Conservation (phyloP, 2,113 vertebrate species). For the Otocyon megalotis region DNA sequence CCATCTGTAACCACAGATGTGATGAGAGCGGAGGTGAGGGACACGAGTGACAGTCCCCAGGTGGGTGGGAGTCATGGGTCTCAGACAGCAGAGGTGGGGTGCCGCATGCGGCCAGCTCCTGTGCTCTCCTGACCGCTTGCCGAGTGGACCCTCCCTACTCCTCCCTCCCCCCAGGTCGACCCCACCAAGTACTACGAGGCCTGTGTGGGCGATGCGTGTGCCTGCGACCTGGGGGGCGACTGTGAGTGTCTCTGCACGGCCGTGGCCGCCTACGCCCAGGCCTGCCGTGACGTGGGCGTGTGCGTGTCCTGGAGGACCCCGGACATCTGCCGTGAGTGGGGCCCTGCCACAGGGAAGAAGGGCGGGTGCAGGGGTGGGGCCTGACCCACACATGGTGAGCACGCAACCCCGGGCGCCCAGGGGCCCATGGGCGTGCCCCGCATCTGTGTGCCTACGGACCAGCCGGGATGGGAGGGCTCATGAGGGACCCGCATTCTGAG, state of each 20-base stretch:
- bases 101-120: not conserved
- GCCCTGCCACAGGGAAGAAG: not conserved
- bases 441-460: not conserved
- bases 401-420: not conserved
- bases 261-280: constrained; percentile 94
- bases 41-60: fast-evolving
- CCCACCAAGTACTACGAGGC: constrained; percentile 92
- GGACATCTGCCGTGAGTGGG: constrained; percentile 93
- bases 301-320: constrained; percentile 95
- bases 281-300: constrained; percentile 90
- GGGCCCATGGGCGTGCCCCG: not conserved
- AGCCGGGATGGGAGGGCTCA: no score
- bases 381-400: not conserved
- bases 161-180: constrained; percentile 89
- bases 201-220: constrained; percentile 95
- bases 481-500: not conserved
- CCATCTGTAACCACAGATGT: not conserved
- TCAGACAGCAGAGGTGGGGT: not conserved
- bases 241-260: constrained; percentile 96
- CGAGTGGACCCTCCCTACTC: not conserved
- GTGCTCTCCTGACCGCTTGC: not conserved
- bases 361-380: not conserved
- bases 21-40: not conserved
- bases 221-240: constrained; percentile 95
- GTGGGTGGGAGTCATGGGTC: not conserved